Percentiles rank a stretch among this genome's conserved stretches.
phyloP scores from a whole-genome alignment of 2,797 vertebrate genomes.

The Chromobotia macracanthus region DNA sequence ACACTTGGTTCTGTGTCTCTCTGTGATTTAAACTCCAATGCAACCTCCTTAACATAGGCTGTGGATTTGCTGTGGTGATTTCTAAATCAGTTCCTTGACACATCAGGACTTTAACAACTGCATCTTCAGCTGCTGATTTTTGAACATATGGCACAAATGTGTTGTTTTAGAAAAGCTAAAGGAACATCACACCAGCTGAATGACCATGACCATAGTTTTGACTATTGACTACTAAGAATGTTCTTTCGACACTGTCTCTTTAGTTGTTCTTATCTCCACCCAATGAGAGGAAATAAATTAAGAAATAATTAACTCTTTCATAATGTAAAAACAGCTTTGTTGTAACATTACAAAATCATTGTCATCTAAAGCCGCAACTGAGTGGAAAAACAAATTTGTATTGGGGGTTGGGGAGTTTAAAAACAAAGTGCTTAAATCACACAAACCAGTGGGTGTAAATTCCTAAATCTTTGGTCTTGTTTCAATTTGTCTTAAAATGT shows the following conservation, averaged over 20 bases:
- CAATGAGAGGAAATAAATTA: background rate
- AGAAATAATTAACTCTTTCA: background rate
- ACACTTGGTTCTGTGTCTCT: conserved; percentile 64
- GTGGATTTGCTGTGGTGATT: conserved; percentile 62
- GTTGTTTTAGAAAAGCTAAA: too few relatives aligned
- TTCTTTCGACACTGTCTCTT: background rate
- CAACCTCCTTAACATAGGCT: conserved; percentile 68
- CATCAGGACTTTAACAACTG: background rate
- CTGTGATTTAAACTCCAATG: conserved; percentile 75
- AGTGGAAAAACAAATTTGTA: too few relatives aligned
- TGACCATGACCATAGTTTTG: too few relatives aligned
- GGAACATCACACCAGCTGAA: background rate
- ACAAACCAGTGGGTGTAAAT: background rate
- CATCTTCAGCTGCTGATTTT: background rate
- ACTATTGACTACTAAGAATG: too few relatives aligned
- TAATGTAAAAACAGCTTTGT: background rate
- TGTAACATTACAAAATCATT: background rate
- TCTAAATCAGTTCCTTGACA: conserved; percentile 7
- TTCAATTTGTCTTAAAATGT: background rate
- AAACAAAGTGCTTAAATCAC: conserved; percentile 5
- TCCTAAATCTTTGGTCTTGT: background rate
- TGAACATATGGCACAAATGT: background rate
- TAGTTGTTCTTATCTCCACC: conserved; percentile 8
- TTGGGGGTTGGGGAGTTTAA: background rate
- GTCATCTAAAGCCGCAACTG: too few relatives aligned